A percentile compares a stretch with the other conserved stretches of the same genome.
Conservation (phyloP, 23 tunicate species). For the Styela clava region DNA sequence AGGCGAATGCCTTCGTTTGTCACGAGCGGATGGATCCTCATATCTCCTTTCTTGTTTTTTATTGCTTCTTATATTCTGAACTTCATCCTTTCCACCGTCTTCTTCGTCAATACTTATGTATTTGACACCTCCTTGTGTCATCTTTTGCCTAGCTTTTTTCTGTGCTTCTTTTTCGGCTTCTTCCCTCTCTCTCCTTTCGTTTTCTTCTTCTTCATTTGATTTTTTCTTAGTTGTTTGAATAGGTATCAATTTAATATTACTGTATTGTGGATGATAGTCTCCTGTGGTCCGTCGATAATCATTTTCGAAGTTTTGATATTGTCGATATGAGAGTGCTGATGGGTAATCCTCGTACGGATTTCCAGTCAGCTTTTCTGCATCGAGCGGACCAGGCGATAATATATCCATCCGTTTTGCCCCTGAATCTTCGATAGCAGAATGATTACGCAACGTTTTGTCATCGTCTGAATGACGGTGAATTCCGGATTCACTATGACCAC, state of each 20-base stretch:
- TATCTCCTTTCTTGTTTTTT: slow-evolving; percentile 10
- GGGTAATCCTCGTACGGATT: slow-evolving; percentile 69
- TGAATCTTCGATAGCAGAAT: background rate
- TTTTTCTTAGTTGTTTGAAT: slow-evolving; percentile 42
- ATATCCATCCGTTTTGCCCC: slow-evolving; percentile 4
- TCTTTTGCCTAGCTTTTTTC: background rate
- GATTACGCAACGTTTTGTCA: background rate
- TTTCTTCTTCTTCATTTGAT: background rate
- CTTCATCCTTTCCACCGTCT: slow-evolving; percentile 19
- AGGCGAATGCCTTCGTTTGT: background rate
- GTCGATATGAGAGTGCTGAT: slow-evolving; percentile 44
- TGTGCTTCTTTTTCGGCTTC: slow-evolving; percentile 17
- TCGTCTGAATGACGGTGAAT: background rate
- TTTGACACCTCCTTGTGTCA: slow-evolving; percentile 53
- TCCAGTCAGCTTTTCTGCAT: background rate
- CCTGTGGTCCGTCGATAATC: slow-evolving; percentile 63
- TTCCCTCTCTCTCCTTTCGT: background rate
- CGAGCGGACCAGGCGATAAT: background rate
- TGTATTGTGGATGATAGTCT: slow-evolving; percentile 69
- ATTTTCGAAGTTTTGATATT: slow-evolving; percentile 69
- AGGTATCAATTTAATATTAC: slow-evolving; percentile 46
- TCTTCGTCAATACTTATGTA: slow-evolving; percentile 46
- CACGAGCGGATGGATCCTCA: slow-evolving; percentile 9
- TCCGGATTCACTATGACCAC: slow-evolving; percentile 25
- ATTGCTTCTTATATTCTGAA: slow-evolving; percentile 1